Base-by-base conservation (phyloP, 2,113 vertebrate species). In the Carassius carassius region DNA sequence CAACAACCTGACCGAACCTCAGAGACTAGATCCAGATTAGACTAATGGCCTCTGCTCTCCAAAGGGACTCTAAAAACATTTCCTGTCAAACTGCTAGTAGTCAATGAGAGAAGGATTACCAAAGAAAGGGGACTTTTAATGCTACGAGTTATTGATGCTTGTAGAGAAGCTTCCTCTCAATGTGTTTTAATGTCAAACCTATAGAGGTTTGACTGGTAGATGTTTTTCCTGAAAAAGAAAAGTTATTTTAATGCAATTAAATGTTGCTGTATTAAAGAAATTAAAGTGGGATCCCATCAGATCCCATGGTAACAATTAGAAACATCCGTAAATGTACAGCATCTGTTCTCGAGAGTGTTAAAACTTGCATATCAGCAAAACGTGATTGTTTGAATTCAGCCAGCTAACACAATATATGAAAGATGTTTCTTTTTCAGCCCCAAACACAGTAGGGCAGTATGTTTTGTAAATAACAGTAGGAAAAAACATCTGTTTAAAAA, bases 401-500 rank as follows among this genome's bases (percentile, higher is more conserved):
- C 84, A 84, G 81, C 79, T 77, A 76, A 81, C 67, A 80, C 16
- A 74, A 56, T 25, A 81, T 87, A 86, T 91, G 78, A 92, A 83
- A 70, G 73, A 89, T 63, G 84, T 70, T 87, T 87, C 70, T 88
- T 84, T 84, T 85, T 81, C 88, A 83, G 73, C 90, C 86, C 90
- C 82, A 93, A 92, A 92, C 84, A 89, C 81, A 79, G 82, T 94
- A 92, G 93, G 90, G 77, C 72, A 90, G 86, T 77, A 78, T 79
- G 78, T 91, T 93, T 93, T 95, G 94, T 94, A 95, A 91, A 94
- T 94, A 94, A 92, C 70, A 91, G 81, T 93, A 94, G 91, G 78
- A 90, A 10, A 86, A 84, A 83, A 86, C 89, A 91, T 92, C 87
- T 92, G 92, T 93, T 92, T 86, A 86, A 89, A 88, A 58, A 89